These are phyloP conservation scores for Loripinus fragilis DNA, from an alignment of 2,888 invertebrate genomes.

Conservation along the genomic window DNA sequence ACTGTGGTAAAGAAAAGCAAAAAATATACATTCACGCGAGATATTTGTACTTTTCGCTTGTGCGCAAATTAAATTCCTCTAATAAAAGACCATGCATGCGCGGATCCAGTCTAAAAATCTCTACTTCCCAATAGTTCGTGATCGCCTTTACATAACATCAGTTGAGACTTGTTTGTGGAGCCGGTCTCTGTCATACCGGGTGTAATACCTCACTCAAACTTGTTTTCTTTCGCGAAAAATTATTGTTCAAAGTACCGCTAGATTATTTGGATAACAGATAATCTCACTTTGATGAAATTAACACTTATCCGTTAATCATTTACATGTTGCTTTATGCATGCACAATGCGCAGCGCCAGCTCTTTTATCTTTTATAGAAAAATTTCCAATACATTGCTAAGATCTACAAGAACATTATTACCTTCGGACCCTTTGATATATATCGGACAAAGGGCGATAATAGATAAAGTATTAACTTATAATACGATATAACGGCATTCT, in stretches of 20 bases:
- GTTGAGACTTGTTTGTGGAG: too few species aligned
- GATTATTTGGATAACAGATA: background rate
- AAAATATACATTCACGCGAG: too few species aligned
- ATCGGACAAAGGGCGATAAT: constrained; percentile 8
- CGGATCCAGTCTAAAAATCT: too few species aligned
- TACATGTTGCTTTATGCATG: constrained; percentile 6
- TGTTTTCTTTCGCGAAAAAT: background rate
- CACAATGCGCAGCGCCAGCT: background rate
- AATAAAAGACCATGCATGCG: too few species aligned
- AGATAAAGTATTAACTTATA: background rate
- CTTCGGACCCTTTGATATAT: constrained; percentile 15
- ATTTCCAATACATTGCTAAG: constrained; percentile 3
- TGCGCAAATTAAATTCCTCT: too few species aligned
- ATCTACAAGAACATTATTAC: constrained; percentile 10
- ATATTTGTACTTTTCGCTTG: too few species aligned
- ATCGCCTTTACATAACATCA: too few species aligned
- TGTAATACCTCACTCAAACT: background rate
- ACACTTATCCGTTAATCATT: background rate
- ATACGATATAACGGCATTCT: background rate
- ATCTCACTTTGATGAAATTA: constrained; percentile 18
- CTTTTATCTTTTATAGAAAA: constrained; percentile 14
- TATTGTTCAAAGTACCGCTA: constrained; percentile 13
- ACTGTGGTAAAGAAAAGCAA: too few species aligned
- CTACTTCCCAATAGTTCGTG: too few species aligned
- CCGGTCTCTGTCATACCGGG: too few species aligned